A percentile compares a stretch with the other conserved stretches of the same genome.
These are phyloP conservation scores for Rachycentron canadum DNA, from an alignment of 2,797 vertebrate genomes.

Conservation along the genomic window DNA sequence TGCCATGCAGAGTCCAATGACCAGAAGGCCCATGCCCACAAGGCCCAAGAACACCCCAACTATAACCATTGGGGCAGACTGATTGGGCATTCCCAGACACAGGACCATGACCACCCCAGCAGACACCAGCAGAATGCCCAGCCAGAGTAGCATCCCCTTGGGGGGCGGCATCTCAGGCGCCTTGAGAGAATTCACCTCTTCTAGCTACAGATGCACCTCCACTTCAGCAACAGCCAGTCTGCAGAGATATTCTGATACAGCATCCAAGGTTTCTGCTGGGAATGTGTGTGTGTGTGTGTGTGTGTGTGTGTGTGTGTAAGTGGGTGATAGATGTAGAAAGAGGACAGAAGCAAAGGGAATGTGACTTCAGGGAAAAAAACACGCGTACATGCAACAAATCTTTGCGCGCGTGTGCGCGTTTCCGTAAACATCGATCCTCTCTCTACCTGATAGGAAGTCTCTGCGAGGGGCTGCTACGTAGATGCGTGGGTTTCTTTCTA, in stretches of 20 bases:
- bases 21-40: constrained; percentile 74
- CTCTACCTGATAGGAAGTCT: constrained; percentile 56
- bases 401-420: constrained; percentile 9
- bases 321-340: background rate
- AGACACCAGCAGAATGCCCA: constrained; percentile 79
- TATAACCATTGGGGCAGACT: constrained; percentile 32
- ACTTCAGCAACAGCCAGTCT: constrained; percentile 50
- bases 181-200: constrained; percentile 8
- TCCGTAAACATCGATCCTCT: constrained; percentile 13
- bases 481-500: constrained; percentile 24
- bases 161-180: constrained; percentile 70
- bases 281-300: background rate
- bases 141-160: constrained; percentile 73
- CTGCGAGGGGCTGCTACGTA: constrained; percentile 30
- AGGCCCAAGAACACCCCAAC: constrained; percentile 69
- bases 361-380: constrained; percentile 13
- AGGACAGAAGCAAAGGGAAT: background rate
- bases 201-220: constrained; percentile 25
- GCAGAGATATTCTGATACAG: constrained; percentile 17
- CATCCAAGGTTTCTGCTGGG: background rate
- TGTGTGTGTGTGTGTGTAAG: background rate
- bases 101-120: constrained; percentile 73
- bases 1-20: constrained; percentile 77
- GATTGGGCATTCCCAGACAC: constrained; percentile 25
- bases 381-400: constrained; percentile 42